Evolutionary conservation across 2,797 vertebrate genomes (phyloP).

Genomic region (Masticophis lateralis): DNA sequence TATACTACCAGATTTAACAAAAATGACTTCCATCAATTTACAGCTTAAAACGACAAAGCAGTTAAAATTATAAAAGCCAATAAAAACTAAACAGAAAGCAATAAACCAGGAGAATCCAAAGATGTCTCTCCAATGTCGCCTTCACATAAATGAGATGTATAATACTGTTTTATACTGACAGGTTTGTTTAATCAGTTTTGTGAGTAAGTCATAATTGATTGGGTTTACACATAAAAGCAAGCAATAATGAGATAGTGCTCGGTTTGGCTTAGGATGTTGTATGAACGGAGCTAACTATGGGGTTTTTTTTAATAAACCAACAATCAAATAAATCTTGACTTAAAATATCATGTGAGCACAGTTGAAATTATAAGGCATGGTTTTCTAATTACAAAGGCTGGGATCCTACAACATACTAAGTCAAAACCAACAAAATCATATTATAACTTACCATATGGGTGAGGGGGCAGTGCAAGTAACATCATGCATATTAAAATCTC

Average conservation of each 20-base stretch:
- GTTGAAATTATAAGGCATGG: not conserved
- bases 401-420: not conserved
- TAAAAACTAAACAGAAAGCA: not conserved
- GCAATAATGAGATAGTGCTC: not conserved
- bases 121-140: not conserved
- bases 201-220: not conserved
- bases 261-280: not conserved
- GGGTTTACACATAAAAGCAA: not conserved
- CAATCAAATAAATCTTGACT: not conserved
- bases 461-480: not conserved
- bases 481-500: not conserved
- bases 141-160: not conserved
- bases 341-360: not conserved
- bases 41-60: not conserved
- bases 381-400: not conserved
- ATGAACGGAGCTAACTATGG: not conserved
- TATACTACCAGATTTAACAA: not conserved
- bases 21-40: not conserved
- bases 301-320: not conserved
- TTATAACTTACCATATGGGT: not conserved
- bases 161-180: not conserved
- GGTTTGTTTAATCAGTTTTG: not conserved
- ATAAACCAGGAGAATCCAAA: not conserved
- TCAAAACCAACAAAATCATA: not conserved
- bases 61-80: not conserved